phyloP scores from a whole-genome alignment of 2,113 vertebrate genomes.

The Telmatochromis sp. region DNA sequence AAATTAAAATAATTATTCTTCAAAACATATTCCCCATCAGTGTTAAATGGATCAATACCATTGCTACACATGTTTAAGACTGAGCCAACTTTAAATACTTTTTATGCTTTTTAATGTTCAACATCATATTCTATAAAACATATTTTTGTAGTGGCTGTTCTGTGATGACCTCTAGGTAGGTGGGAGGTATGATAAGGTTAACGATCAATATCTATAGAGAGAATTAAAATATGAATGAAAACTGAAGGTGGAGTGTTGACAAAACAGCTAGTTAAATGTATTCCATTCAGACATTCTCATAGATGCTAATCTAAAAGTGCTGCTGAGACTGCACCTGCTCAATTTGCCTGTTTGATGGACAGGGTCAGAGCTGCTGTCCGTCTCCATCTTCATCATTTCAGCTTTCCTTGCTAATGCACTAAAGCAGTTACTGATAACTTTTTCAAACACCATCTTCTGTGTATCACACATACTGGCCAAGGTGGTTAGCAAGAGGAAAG shows the following conservation, averaged over 20 bases:
- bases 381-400: not conserved
- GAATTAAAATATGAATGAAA: not conserved
- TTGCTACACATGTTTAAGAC: not conserved
- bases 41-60: not conserved
- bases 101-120: not conserved
- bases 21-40: not conserved
- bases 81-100: not conserved
- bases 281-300: not conserved
- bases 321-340: not conserved
- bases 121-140: not conserved
- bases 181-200: not conserved
- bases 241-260: not conserved
- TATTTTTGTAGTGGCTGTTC: not conserved
- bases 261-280: not conserved
- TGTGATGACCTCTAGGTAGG: not conserved
- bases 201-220: not conserved
- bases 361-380: not conserved
- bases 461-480: not conserved
- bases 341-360: not conserved
- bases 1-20: not conserved
- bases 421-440: not conserved
- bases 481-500: not conserved
- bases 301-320: not conserved
- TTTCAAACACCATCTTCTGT: not conserved
- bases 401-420: not conserved